Evolutionary conservation across 2,888 invertebrate species (phyloP).

Genomic region (Parnassius apollo): DNA sequence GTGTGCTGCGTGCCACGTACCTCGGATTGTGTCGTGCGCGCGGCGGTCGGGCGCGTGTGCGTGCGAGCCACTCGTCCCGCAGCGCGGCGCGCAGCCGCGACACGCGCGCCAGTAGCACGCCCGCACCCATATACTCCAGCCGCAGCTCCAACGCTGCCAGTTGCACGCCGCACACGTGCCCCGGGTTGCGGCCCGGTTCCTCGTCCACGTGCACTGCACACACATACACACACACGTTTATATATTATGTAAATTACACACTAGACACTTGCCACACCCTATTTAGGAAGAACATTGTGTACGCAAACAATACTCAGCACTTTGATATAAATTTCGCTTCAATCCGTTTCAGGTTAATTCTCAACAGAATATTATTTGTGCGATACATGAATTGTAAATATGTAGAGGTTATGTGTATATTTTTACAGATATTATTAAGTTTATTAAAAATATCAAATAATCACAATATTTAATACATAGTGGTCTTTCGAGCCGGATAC

Average conservation of each 20-base stretch:
- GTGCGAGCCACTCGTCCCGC: constrained; percentile 89
- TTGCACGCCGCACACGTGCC: constrained; percentile 91
- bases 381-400: too few relatives aligned
- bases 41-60: constrained; percentile 30
- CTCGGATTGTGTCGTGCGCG: constrained; percentile 36
- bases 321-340: too few relatives aligned
- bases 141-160: constrained; percentile 93
- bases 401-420: too few relatives aligned
- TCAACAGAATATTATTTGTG: too few relatives aligned
- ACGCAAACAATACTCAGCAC: too few relatives aligned
- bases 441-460: too few relatives aligned
- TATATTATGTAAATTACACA: not conserved
- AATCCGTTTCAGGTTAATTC: too few relatives aligned
- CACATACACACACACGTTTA: not conserved
- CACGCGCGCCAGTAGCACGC: constrained; percentile 94
- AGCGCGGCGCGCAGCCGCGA: constrained; percentile 90
- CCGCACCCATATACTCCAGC: constrained; percentile 99
- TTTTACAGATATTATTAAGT: too few relatives aligned
- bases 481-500: too few relatives aligned
- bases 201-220: constrained; percentile 90
- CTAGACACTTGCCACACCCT: too few relatives aligned
- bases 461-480: too few relatives aligned
- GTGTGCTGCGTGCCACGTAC: constrained; percentile 17
- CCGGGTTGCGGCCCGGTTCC: constrained; percentile 93
- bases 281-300: too few relatives aligned